A percentile compares a stretch with the other conserved stretches of the same genome.
These are phyloP conservation scores for Colletes gigas DNA, from an alignment of 1,140 invertebrate species.

Conservation along the genomic window DNA sequence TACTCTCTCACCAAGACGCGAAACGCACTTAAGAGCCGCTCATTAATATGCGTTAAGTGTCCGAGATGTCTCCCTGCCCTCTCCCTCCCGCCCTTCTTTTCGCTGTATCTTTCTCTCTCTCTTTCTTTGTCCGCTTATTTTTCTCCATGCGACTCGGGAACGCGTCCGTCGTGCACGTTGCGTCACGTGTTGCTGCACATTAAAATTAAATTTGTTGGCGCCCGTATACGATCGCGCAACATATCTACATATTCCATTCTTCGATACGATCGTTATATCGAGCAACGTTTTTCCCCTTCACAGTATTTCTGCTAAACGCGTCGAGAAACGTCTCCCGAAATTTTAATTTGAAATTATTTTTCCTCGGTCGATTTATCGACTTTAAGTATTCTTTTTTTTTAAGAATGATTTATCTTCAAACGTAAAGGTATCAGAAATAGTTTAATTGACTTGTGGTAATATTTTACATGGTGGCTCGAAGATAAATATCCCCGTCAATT, in stretches of 20 bases:
- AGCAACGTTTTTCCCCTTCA: too few relatives aligned
- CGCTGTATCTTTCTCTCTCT: conserved; percentile 52
- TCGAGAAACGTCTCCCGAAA: too few relatives aligned
- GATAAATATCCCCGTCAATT: too few relatives aligned
- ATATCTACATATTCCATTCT: conserved; percentile 42
- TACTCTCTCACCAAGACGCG: conserved; percentile 56
- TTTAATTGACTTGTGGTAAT: too few relatives aligned
- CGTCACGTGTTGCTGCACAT: conserved; percentile 57
- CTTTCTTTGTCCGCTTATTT: conserved; percentile 62
- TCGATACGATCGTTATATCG: neutral
- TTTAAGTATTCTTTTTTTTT: too few relatives aligned
- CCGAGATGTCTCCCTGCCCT: conserved; percentile 64
- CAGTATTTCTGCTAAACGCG: too few relatives aligned
- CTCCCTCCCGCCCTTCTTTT: conserved; percentile 56
- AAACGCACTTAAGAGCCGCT: conserved; percentile 66
- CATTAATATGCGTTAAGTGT: conserved; percentile 75
- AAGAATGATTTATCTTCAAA: too few relatives aligned
- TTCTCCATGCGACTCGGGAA: conserved; percentile 43
- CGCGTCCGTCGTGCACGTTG: conserved; percentile 58
- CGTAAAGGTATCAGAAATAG: too few relatives aligned
- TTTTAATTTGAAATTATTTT: too few relatives aligned
- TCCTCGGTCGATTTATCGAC: too few relatives aligned
- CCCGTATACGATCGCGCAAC: conserved; percentile 18
- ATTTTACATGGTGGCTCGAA: too few relatives aligned
- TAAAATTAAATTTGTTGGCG: conserved; percentile 61